A percentile compares a stretch with the other conserved stretches of the same genome.
Evolutionary conservation across 2,888 invertebrate genomes (phyloP).

Genomic region (Cataglyphis altisquamis): DNA sequence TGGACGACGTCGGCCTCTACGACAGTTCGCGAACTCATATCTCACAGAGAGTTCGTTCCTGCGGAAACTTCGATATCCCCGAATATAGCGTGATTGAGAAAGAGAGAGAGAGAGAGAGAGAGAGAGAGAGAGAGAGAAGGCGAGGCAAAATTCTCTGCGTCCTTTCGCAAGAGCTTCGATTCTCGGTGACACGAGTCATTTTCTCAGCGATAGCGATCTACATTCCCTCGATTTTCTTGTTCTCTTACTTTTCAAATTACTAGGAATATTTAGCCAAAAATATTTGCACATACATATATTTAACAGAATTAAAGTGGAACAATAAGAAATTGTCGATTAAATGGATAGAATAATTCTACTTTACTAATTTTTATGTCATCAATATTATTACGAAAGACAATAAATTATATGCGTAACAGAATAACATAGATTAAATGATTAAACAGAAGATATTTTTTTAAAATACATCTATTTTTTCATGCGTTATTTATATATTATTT

Average conservation of each 20-base stretch:
- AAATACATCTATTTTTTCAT: neutral
- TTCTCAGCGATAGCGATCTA: slow-evolving; percentile 58
- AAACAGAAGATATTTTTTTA: neutral
- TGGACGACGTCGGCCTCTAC: slow-evolving; percentile 62
- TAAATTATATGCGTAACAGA: neutral
- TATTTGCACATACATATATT: neutral
- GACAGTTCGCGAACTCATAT: slow-evolving; percentile 77
- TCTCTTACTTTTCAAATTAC: slow-evolving; percentile 23
- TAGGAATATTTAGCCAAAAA: neutral
- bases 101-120: slow-evolving; percentile 48
- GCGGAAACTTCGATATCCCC: slow-evolving; percentile 77
- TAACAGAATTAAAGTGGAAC: neutral
- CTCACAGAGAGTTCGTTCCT: slow-evolving; percentile 74
- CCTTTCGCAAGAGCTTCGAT: slow-evolving; percentile 61
- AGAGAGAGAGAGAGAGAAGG: slow-evolving; percentile 30
- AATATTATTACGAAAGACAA: neutral
- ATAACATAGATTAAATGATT: neutral
- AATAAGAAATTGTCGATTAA: neutral
- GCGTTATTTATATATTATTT: neutral
- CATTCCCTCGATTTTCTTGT: neutral
- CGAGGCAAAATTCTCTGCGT: slow-evolving; percentile 67
- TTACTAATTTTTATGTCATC: neutral
- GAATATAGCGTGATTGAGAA: slow-evolving; percentile 65
- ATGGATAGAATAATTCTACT: neutral
- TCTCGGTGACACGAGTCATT: slow-evolving; percentile 66